phyloP scores from a whole-genome alignment of 2,113 vertebrate genomes.

The Pangasianodon gigas region DNA sequence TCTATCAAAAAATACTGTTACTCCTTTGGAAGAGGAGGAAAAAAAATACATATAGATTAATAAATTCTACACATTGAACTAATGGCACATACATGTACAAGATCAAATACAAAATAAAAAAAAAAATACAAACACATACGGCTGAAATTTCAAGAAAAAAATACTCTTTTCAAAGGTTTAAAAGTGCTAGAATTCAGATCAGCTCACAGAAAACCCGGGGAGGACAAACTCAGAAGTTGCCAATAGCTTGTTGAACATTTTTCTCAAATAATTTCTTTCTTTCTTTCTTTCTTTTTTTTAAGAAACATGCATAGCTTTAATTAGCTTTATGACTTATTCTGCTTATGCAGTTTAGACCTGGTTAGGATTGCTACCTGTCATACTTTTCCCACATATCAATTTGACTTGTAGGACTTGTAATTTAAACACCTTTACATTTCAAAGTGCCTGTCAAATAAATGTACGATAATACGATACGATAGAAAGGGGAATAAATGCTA shows the following conservation, averaged over 20 bases:
- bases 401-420: neutral
- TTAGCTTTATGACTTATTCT: constrained; percentile 12
- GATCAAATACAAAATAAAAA: constrained; percentile 76
- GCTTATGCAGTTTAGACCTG: constrained; percentile 17
- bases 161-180: constrained; percentile 76
- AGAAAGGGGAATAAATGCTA: neutral
- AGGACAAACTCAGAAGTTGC: constrained; percentile 76
- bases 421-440: neutral
- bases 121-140: constrained; percentile 75
- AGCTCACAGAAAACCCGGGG: constrained; percentile 81
- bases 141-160: constrained; percentile 74
- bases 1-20: constrained; percentile 82
- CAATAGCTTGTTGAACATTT: constrained; percentile 58
- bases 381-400: neutral
- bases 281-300: neutral
- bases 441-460: constrained; percentile 25
- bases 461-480: too few relatives aligned
- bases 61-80: constrained; percentile 76
- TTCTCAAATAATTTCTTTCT: constrained; percentile 34
- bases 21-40: constrained; percentile 73
- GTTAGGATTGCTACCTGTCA: neutral
- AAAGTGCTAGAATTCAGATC: constrained; percentile 85
- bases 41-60: constrained; percentile 68
- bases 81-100: constrained; percentile 79
- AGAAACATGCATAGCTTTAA: constrained; percentile 4